Conservation (phyloP, 2,888 invertebrate species). For the Azorinus chamasolen region DNA sequence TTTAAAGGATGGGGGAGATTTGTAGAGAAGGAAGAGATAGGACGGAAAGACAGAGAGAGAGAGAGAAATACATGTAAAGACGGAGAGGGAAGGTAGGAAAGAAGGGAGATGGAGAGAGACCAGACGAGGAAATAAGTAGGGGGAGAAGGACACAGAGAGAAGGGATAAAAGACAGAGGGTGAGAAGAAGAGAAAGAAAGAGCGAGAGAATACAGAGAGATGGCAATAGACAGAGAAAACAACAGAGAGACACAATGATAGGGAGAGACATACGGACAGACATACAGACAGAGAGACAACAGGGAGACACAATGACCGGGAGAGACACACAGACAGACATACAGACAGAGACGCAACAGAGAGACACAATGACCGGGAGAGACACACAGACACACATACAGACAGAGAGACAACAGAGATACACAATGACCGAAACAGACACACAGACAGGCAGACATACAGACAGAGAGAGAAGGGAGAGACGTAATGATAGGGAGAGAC, state of each 20-base stretch:
- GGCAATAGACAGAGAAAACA: neutral
- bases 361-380: too few species aligned
- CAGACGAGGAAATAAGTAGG: neutral
- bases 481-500: too few species aligned
- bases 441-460: too few species aligned
- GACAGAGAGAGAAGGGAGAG: too few species aligned
- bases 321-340: too few species aligned
- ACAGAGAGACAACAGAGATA: too few species aligned
- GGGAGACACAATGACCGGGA: too few species aligned
- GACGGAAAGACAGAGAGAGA: neutral
- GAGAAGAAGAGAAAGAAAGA: neutral
- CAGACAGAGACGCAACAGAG: too few species aligned
- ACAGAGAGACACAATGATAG: neutral
- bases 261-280: too few species aligned
- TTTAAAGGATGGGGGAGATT: neutral
- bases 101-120: slow-evolving; percentile 1
- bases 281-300: too few species aligned
- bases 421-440: too few species aligned
- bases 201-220: neutral
- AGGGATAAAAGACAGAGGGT: neutral
- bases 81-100: neutral
- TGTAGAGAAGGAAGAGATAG: neutral
- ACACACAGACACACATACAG: too few species aligned
- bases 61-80: neutral
- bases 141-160: neutral